phyloP scores from a whole-genome alignment of 2,113 vertebrate genomes.

The Hemibagrus wyckioides region DNA sequence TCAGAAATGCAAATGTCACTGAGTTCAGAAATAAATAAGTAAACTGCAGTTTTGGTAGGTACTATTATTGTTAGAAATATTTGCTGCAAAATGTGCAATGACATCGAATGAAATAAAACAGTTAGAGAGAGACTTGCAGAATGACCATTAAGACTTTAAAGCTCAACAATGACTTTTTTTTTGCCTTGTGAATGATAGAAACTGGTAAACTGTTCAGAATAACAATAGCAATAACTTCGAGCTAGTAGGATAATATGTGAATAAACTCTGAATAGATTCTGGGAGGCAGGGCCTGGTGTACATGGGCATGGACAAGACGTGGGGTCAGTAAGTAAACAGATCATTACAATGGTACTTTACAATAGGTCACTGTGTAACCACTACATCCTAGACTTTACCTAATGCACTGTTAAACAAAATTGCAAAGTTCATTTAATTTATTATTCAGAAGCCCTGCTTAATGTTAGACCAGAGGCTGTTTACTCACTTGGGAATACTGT shows the following conservation, averaged over 20 bases:
- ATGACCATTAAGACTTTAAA: not conserved
- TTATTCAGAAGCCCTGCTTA: not conserved
- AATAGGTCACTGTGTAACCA: not conserved
- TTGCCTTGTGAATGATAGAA: not conserved
- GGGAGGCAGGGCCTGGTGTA: not conserved
- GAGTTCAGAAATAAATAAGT: not conserved
- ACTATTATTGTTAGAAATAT: not conserved
- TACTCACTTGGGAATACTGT: not conserved
- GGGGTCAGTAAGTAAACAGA: not conserved
- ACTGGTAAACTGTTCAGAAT: not conserved
- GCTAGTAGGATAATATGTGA: not conserved
- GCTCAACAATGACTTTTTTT: not conserved
- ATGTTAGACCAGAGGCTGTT: not conserved
- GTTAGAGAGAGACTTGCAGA: not conserved
- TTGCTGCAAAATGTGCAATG: not conserved
- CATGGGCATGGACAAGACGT: not conserved
- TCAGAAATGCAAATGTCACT: not conserved
- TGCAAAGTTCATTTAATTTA: not conserved
- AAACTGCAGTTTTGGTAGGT: not conserved
- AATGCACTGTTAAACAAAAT: not conserved
- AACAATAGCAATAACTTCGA: not conserved
- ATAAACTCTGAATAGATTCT: not conserved
- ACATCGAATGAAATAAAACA: not conserved
- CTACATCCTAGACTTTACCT: not conserved
- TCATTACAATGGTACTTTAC: not conserved